A percentile compares a stretch with the other conserved stretches of the same genome.
Evolutionary conservation across 2,888 invertebrate genomes (phyloP).

Genomic region (Myopa tessellatipennis): DNA sequence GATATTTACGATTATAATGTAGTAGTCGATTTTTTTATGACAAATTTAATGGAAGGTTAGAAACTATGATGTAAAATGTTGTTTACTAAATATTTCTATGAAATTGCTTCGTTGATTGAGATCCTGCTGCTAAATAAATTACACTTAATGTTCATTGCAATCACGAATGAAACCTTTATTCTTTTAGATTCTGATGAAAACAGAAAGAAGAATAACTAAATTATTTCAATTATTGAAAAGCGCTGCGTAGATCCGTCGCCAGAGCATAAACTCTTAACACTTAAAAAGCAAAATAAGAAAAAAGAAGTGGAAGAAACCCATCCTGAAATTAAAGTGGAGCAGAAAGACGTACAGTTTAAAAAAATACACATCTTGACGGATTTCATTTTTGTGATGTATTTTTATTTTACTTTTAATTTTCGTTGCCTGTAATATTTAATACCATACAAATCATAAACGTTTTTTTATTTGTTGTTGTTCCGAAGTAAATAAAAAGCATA

Average conservation of each 20-base stretch:
- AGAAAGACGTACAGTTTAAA: too few species aligned
- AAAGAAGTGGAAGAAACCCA: background rate
- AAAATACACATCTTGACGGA: too few species aligned
- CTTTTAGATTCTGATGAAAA: background rate
- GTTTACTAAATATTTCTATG: background rate
- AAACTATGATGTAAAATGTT: too few species aligned
- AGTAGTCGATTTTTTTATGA: too few species aligned
- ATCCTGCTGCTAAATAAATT: slow-evolving; percentile 19
- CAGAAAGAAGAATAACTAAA: background rate
- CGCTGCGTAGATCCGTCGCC: too few species aligned
- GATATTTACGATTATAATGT: too few species aligned
- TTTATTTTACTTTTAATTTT: background rate
- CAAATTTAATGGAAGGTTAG: too few species aligned
- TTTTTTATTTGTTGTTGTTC: background rate
- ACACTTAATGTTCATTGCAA: background rate
- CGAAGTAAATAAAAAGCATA: background rate
- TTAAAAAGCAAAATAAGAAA: background rate
- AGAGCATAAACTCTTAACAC: too few species aligned
- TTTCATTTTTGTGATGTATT: too few species aligned
- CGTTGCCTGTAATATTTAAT: background rate
- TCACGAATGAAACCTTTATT: background rate
- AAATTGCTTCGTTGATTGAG: background rate
- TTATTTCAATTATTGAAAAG: too few species aligned
- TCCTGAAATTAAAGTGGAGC: too few species aligned
- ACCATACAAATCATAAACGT: too few species aligned